Conservation (phyloP, 2,888 invertebrate genomes). For the Girardia tigrina region DNA sequence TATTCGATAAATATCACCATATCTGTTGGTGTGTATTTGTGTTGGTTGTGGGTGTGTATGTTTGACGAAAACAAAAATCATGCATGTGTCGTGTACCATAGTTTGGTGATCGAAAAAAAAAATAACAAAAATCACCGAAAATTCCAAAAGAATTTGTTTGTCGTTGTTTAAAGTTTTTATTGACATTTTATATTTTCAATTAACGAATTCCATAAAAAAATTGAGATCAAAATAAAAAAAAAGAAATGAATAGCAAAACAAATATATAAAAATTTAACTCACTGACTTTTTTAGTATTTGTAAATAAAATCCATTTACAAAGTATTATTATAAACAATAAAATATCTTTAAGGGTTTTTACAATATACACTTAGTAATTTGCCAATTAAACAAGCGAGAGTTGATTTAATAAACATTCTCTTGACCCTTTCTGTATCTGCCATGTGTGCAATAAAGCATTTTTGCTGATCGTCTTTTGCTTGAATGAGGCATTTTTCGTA, state of each 20-base stretch:
- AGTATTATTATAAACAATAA: too few species aligned
- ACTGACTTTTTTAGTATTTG: too few species aligned
- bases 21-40: slow-evolving; percentile 3
- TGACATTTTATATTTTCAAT: too few species aligned
- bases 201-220: too few species aligned
- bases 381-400: slow-evolving; percentile 6
- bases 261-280: too few species aligned
- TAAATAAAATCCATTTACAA: too few species aligned
- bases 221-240: too few species aligned
- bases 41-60: background rate
- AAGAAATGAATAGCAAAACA: too few species aligned
- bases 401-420: background rate
- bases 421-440: slow-evolving; percentile 21
- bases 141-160: slow-evolving; percentile 17
- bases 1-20: slow-evolving; percentile 11
- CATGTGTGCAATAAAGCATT: slow-evolving; percentile 20
- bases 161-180: too few species aligned
- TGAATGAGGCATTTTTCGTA: slow-evolving; percentile 20
- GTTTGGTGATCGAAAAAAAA: slow-evolving; percentile 23
- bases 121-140: too few species aligned
- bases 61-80: too few species aligned
- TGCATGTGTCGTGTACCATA: background rate
- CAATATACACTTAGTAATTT: background rate
- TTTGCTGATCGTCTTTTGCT: slow-evolving; percentile 8
- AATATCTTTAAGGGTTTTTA: background rate